phyloP scores from a whole-genome alignment of 35 echinoderm and acorn worm genomes.

The Eucidaris tribuloides region DNA sequence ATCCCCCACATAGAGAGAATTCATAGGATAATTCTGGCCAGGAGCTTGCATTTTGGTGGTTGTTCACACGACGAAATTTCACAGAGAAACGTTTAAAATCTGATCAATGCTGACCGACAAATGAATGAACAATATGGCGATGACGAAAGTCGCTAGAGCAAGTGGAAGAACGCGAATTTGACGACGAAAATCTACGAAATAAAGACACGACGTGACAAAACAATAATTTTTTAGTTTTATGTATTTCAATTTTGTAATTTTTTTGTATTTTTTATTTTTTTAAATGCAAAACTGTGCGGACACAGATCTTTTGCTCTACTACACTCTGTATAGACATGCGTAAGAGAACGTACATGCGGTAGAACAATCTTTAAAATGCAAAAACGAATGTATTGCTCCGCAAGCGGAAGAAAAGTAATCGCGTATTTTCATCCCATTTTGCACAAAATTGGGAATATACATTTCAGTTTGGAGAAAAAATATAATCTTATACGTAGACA shows the following conservation, averaged over 20 bases:
- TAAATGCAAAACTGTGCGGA: background rate
- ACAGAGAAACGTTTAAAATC: background rate
- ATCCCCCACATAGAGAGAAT: slow-evolving; percentile 88
- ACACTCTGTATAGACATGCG: slow-evolving; percentile 6
- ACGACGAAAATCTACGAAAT: background rate
- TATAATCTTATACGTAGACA: no score
- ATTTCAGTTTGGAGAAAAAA: no score
- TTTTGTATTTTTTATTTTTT: slow-evolving; percentile 28
- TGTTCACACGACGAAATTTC: background rate
- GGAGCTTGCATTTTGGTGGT: background rate
- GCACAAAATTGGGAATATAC: no score
- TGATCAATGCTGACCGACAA: background rate
- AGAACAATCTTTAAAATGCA: no score
- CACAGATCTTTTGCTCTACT: background rate
- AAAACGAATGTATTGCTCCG: no score
- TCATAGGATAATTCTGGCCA: slow-evolving; percentile 81
- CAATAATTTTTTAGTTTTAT: background rate
- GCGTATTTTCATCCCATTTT: no score
- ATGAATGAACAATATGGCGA: slow-evolving; percentile 14
- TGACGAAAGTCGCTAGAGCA: background rate
- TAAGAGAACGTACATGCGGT: slow-evolving; percentile 5
- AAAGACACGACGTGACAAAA: background rate
- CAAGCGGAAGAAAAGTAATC: no score
- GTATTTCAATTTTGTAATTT: slow-evolving; percentile 4
- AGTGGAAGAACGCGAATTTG: slow-evolving; percentile 25